Evolutionary conservation across 23 tunicate species (phyloP).

Genomic region (Halocynthia roretzi): DNA sequence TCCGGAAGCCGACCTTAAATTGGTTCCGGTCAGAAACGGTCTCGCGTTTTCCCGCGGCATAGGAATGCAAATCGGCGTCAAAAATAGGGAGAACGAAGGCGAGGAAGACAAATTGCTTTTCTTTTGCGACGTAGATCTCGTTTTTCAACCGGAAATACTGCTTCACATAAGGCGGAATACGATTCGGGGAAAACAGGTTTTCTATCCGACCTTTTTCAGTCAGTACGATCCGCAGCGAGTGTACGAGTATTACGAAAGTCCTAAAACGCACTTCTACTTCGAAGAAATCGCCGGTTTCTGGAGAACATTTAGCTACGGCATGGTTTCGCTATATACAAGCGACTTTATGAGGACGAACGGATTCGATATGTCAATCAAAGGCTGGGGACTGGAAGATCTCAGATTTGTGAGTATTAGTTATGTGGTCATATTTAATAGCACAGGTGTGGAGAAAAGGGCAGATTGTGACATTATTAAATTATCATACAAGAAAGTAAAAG

Average conservation of each 20-base stretch:
- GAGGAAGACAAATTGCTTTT: slow-evolving; percentile 60
- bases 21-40: slow-evolving; percentile 23
- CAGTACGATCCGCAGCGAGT: slow-evolving; percentile 46
- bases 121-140: slow-evolving; percentile 89
- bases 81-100: slow-evolving; percentile 26
- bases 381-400: slow-evolving; percentile 34
- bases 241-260: slow-evolving; percentile 12
- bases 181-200: slow-evolving; percentile 51
- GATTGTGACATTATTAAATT: too few relatives aligned
- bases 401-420: slow-evolving; percentile 18
- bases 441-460: too few relatives aligned
- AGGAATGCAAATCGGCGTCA: slow-evolving; percentile 49
- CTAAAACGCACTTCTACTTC: slow-evolving; percentile 13
- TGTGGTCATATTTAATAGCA: too few relatives aligned
- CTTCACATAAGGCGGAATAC: slow-evolving; percentile 69
- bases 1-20: not conserved
- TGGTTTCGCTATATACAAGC: slow-evolving; percentile 23
- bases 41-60: slow-evolving; percentile 78
- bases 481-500: too few relatives aligned
- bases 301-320: slow-evolving; percentile 33
- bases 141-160: slow-evolving; percentile 55
- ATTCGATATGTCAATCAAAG: slow-evolving; percentile 19
- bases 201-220: slow-evolving; percentile 87
- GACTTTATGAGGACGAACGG: slow-evolving; percentile 26
- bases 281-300: slow-evolving; percentile 31